A percentile compares a stretch with the other conserved stretches of the same genome.
Conservation (phyloP, 2,113 vertebrate genomes). For the Lasiurus borealis region DNA sequence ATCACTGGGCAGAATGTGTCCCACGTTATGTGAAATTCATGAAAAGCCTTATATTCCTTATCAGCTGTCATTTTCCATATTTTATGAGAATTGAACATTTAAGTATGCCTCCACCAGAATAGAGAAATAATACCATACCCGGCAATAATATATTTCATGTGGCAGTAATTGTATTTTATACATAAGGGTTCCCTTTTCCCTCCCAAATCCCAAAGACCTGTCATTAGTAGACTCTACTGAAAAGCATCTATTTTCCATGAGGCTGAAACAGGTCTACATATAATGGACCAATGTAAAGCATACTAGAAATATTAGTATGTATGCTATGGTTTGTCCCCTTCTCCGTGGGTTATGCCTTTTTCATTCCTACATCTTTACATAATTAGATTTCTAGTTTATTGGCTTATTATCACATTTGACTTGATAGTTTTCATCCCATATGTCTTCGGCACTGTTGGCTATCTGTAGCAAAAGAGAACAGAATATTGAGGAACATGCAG, state of each 20-base stretch:
- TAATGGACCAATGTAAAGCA: not conserved
- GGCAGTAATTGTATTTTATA: conserved; percentile 58
- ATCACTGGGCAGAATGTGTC: conserved; percentile 14
- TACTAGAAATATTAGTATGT: not conserved
- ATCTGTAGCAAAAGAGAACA: not conserved
- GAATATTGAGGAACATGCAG: not conserved
- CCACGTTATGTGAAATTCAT: conserved; percentile 61
- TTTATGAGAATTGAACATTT: conserved; percentile 53
- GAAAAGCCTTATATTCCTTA: conserved; percentile 6
- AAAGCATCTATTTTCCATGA: conserved; percentile 64
- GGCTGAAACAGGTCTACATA: not conserved
- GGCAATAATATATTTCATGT: conserved; percentile 18
- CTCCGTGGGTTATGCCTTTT: not conserved
- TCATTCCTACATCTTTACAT: not conserved
- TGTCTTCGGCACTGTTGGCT: not conserved
- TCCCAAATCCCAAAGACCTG: conserved; percentile 26
- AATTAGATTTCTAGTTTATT: conserved; percentile 42
- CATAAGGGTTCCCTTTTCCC: not conserved
- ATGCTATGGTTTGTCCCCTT: not conserved
- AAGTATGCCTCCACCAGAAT: not conserved
- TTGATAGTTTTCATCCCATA: not conserved
- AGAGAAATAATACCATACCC: not conserved
- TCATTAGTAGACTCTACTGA: not conserved
- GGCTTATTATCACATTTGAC: conserved; percentile 13
- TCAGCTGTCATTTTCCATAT: conserved; percentile 57